Evolutionary conservation across 1,140 invertebrate species (phyloP), one percentile per base, ranked within the genome.

Genomic region (Bombus waltoni): DNA sequence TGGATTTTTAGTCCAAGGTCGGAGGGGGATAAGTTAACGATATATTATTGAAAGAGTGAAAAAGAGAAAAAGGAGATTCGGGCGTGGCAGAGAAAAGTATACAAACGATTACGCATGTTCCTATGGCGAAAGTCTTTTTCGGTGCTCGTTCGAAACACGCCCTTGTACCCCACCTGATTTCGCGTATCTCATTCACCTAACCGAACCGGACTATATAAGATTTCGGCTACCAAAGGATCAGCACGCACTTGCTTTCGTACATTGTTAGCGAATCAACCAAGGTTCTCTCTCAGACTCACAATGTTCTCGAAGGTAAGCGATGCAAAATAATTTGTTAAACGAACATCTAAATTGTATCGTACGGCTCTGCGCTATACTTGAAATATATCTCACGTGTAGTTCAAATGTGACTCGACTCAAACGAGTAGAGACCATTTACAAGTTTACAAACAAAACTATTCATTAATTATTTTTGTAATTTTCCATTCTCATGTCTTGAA

Each of bases 261-360:
- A 75, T 73, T n/a, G 57, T 92, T 57, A 18, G 79, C 47, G 82
- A 87, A 73, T 85, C 91, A 72, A 92, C 83, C 83, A 87, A 44
- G 15, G 66, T 77, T 78, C 47, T 32, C 38, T 18, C 15, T 11
- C 59, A 38, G 42, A 72, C 32, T 71, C 87, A 73, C 44, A 68
- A 91, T 91, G 90, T 89, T 91, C 80, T 35, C 85, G 72, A 91
- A 89, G 88, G 90, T 91, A 83, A 79, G 78, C 74, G n/a, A 6
- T 28, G 5, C 13, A 38, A 9, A 59, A 59, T 77, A 77, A 22
- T 42, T 22, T 74, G 42, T 28, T 15, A 68, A 68, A 42, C 22
- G 1, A 10, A 38, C 22, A 32, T 66, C 1, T 15, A 65, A 13
- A 62, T 2, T n/a, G 3, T 62, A n/a, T n/a, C 59, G 4, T n/a